Conservation (phyloP, 2,888 invertebrate genomes). For the Epistrophe grossulariae region DNA sequence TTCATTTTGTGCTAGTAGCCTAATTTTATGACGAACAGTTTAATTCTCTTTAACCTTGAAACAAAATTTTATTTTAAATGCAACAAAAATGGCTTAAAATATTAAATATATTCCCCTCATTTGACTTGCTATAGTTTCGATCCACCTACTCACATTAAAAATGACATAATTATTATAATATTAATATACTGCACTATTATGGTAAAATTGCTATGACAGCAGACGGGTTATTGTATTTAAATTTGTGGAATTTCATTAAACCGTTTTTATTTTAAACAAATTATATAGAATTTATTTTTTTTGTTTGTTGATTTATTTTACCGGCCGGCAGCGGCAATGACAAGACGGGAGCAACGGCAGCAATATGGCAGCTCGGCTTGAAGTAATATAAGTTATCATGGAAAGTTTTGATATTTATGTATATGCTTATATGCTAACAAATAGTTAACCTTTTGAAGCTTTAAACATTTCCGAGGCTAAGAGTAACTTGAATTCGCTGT, state of each 20-base stretch:
- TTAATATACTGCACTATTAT: background rate
- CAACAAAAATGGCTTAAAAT: background rate
- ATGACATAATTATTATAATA: background rate
- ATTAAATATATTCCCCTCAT: background rate
- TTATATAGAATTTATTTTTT: background rate
- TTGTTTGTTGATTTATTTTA: background rate
- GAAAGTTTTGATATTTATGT: too few species aligned
- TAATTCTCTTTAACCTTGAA: constrained; percentile 1
- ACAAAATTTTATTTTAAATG: background rate
- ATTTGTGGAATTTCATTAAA: background rate
- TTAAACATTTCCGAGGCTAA: constrained; percentile 3
- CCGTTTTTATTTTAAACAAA: background rate
- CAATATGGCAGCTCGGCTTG: background rate
- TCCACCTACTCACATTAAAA: background rate
- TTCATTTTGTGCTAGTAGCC: background rate
- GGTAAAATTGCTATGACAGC: constrained; percentile 4
- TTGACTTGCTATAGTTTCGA: background rate
- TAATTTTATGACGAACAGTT: background rate
- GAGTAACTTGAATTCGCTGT: constrained; percentile 1
- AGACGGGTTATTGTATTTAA: constrained; percentile 13
- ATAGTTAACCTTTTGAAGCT: background rate
- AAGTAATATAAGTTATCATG: background rate
- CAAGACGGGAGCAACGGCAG: too few species aligned
- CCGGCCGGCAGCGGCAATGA: background rate
- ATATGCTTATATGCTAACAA: background rate